These are phyloP conservation scores for Anaspis maculata DNA, from an alignment of 2,888 invertebrate species.

Conservation along the genomic window DNA sequence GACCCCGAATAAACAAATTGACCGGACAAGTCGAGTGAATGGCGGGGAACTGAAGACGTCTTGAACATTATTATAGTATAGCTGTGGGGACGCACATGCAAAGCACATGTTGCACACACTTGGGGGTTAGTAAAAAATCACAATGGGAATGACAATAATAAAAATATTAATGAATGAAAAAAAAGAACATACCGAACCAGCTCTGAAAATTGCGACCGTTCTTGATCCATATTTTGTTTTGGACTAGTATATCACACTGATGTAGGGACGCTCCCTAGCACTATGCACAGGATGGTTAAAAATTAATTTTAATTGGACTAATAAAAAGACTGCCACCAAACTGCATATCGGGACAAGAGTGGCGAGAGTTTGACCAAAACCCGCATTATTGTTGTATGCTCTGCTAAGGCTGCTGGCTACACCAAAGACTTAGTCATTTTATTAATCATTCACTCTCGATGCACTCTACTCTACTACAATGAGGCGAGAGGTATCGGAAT, in stretches of 20 bases:
- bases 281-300: constrained; percentile 38
- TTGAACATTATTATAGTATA: neutral
- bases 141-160: constrained; percentile 10
- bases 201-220: constrained; percentile 31
- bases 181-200: constrained; percentile 27
- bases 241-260: constrained; percentile 2
- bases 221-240: constrained; percentile 18
- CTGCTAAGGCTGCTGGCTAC: too few species aligned
- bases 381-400: too few species aligned
- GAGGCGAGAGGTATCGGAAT: too few species aligned
- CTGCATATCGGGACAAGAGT: constrained; percentile 6
- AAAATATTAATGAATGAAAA: too few species aligned
- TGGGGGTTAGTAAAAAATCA: too few species aligned
- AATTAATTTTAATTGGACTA: constrained; percentile 41
- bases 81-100: constrained; percentile 16
- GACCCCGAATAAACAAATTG: too few species aligned
- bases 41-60: neutral
- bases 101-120: constrained; percentile 18
- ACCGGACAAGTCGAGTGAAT: too few species aligned
- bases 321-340: constrained; percentile 22
- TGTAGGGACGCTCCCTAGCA: constrained; percentile 13
- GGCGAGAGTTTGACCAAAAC: constrained; percentile 18
- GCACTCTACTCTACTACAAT: too few species aligned
- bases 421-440: neutral
- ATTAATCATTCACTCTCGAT: too few species aligned